These are phyloP conservation scores for Acanthopleura granulata DNA, from an alignment of 2,888 invertebrate species.

Conservation along the genomic window DNA sequence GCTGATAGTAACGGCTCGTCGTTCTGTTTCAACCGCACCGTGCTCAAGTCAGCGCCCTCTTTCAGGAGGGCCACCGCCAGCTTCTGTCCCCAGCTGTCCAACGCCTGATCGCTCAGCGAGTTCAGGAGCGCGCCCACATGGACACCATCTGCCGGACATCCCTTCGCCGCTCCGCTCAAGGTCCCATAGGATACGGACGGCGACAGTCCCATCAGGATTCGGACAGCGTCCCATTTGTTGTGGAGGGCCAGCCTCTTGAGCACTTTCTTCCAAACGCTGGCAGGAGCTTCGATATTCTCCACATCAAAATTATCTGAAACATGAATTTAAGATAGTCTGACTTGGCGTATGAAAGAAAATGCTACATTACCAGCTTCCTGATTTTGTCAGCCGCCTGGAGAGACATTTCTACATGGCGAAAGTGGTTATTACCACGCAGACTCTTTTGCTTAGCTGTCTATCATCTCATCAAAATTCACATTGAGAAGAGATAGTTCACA, in stretches of 20 bases:
- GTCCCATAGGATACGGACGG: conserved; percentile 13
- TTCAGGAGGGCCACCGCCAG: conserved; percentile 24
- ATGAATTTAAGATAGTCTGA: too few relatives aligned
- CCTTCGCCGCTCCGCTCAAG: conserved; percentile 12
- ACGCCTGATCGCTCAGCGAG: neutral
- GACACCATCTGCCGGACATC: conserved; percentile 15
- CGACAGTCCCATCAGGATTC: conserved; percentile 24
- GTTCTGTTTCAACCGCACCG: conserved; percentile 20
- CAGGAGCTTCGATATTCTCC: too few relatives aligned
- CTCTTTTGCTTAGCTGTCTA: too few relatives aligned
- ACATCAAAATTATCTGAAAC: too few relatives aligned
- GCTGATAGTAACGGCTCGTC: conserved; percentile 28
- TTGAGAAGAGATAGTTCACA: too few relatives aligned
- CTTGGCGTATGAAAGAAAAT: too few relatives aligned
- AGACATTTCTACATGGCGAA: too few relatives aligned
- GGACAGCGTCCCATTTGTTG: conserved; percentile 28
- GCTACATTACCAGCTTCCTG: too few relatives aligned
- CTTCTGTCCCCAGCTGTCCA: conserved; percentile 25
- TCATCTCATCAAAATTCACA: too few relatives aligned
- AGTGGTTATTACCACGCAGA: too few relatives aligned
- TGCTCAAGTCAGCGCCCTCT: conserved; percentile 25
- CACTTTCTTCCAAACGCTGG: conserved; percentile 7
- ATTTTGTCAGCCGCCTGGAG: too few relatives aligned
- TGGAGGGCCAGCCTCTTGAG: conserved; percentile 21
- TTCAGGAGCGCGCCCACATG: conserved; percentile 23